phyloP scores from a whole-genome alignment of 2,113 vertebrate species.

The Morone saxatilis region DNA sequence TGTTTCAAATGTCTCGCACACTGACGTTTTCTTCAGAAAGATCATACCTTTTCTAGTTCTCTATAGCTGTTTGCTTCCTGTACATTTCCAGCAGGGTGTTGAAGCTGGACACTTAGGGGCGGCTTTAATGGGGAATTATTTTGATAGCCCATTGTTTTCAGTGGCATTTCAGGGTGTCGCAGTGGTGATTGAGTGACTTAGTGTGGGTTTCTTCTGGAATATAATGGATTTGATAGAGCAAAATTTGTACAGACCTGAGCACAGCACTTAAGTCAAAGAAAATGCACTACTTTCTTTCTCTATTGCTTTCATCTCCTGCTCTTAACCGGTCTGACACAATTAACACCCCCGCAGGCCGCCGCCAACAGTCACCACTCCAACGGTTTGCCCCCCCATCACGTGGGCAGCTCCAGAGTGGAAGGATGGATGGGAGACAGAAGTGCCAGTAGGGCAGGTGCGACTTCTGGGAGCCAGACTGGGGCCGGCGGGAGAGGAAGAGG shows the following conservation, averaged over 20 bases:
- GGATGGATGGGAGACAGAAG: constrained; percentile 25
- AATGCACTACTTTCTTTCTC: not conserved
- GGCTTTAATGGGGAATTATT: constrained; percentile 10
- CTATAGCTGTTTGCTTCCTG: not conserved
- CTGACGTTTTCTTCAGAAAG: not conserved
- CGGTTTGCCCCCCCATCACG: not conserved
- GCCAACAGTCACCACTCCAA: constrained; percentile 20
- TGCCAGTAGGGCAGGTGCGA: not conserved
- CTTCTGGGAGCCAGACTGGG: constrained; percentile 42
- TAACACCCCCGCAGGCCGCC: not conserved
- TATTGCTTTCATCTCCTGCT: constrained; percentile 38
- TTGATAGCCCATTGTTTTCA: constrained; percentile 23
- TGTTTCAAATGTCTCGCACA: not conserved
- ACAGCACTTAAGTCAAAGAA: not conserved
- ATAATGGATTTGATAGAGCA: constrained; percentile 1
- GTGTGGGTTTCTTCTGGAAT: not conserved
- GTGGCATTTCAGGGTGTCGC: not conserved
- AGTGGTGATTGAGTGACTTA: constrained; percentile 19
- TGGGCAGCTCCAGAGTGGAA: constrained; percentile 2
- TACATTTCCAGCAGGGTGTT: not conserved
- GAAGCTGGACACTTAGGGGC: not conserved
- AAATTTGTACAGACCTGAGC: not conserved
- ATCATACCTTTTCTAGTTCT: not conserved
- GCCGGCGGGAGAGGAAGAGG: constrained; percentile 29
- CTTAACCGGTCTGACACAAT: constrained; percentile 3